phyloP scores from a whole-genome alignment of 2,888 invertebrate species.

The Stenodema calcarata region DNA sequence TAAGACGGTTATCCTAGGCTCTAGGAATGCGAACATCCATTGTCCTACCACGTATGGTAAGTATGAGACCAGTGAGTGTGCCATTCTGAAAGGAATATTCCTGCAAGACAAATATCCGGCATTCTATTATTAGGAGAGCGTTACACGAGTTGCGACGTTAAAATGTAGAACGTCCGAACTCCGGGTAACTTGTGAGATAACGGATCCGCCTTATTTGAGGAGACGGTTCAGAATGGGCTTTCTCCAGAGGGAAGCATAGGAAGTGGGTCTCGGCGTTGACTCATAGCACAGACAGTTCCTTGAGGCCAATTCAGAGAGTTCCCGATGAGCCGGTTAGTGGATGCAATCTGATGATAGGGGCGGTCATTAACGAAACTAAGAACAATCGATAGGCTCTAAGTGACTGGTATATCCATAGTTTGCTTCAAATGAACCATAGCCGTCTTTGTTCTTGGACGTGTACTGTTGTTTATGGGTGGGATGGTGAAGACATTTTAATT shows the following conservation, averaged over 20 bases:
- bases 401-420: neutral
- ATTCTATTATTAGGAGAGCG: neutral
- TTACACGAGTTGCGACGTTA: neutral
- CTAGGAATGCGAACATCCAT: no score
- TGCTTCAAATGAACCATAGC: no score
- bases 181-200: conserved; percentile 29
- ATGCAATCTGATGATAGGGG: neutral
- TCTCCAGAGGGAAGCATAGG: conserved; percentile 5
- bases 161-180: neutral
- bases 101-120: neutral
- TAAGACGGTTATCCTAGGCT: no score
- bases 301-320: neutral
- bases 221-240: conserved; percentile 16
- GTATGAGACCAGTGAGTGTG: neutral
- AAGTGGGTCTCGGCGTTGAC: conserved; percentile 31
- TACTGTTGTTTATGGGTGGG: no score
- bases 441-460: no score
- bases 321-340: neutral
- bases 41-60: neutral
- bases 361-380: neutral
- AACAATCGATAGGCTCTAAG: neutral
- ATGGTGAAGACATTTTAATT: no score
- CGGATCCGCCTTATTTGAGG: conserved; percentile 14
- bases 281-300: neutral
- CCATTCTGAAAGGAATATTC: neutral